Evolutionary conservation across 2,888 invertebrate genomes (phyloP).

Genomic region (Scelioninae gen. 1): DNA sequence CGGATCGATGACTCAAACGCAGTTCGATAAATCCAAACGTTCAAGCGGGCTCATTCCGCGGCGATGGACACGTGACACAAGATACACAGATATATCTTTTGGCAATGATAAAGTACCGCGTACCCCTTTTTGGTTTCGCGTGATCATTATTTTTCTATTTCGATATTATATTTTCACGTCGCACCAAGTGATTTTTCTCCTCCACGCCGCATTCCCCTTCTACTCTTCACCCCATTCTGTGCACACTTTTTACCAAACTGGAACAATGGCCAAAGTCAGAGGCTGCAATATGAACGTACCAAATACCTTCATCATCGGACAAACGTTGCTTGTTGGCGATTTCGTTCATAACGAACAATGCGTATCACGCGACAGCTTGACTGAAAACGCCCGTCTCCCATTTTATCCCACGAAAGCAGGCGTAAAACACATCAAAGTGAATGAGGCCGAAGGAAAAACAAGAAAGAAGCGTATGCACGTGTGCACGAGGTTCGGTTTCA

Average conservation of each 20-base stretch:
- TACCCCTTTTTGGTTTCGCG: conserved; percentile 38
- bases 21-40: conserved; percentile 57
- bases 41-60: conserved; percentile 56
- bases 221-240: too few relatives aligned
- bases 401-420: conserved; percentile 58
- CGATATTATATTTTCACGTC: conserved; percentile 36
- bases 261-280: conserved; percentile 55
- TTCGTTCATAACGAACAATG: conserved; percentile 78
- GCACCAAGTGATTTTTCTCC: conserved; percentile 37
- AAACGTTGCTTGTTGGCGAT: conserved; percentile 68
- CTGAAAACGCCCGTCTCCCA: conserved; percentile 74
- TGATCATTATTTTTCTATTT: conserved; percentile 51
- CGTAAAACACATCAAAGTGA: conserved; percentile 64
- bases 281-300: conserved; percentile 30
- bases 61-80: conserved; percentile 65
- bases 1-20: conserved; percentile 49
- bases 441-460: conserved; percentile 64
- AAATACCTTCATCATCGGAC: conserved; percentile 52
- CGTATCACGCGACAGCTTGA: conserved; percentile 78
- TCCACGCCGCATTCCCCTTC: conserved; percentile 6
- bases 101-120: conserved; percentile 61
- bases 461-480: conserved; percentile 57
- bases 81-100: conserved; percentile 63
- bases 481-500: background rate
- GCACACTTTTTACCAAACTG: conserved; percentile 17